Conservation (phyloP, 2,888 invertebrate genomes). For the Pecten maximus region DNA sequence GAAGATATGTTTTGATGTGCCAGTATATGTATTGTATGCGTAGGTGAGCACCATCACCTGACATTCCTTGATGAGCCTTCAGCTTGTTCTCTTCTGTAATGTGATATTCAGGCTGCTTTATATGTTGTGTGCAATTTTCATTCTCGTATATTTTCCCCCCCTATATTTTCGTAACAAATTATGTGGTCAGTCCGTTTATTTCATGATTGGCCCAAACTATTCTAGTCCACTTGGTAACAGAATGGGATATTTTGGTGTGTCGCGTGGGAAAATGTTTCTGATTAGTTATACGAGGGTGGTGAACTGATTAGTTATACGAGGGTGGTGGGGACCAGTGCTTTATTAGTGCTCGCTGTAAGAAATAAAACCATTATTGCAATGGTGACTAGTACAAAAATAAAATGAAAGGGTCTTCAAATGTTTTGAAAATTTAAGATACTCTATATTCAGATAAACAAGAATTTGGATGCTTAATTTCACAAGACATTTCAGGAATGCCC, state of each 20-base stretch:
- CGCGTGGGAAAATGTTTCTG: not conserved
- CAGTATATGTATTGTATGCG: not conserved
- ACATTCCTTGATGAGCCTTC: not conserved
- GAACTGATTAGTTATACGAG: not conserved
- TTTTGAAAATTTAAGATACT: no score
- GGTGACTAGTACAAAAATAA: no score
- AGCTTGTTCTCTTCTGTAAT: not conserved
- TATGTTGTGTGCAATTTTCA: not conserved
- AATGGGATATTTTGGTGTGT: not conserved
- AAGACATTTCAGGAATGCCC: not conserved
- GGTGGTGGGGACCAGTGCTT: slow-evolving; percentile 13
- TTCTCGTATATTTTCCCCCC: not conserved
- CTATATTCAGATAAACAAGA: no score
- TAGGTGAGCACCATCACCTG: not conserved
- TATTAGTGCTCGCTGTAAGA: not conserved
- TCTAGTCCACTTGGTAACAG: not conserved
- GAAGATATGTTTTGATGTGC: slow-evolving; percentile 9
- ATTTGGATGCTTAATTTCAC: no score
- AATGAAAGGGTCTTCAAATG: no score
- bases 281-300: not conserved
- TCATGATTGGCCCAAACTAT: not conserved
- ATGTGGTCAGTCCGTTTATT: not conserved
- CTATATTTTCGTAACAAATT: not conserved
- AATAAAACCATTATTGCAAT: not conserved
- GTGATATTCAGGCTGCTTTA: not conserved